Evolutionary conservation across 2,888 invertebrate genomes (phyloP), one percentile per base, ranked within the genome.

Genomic region (Dascillus cervinus): DNA sequence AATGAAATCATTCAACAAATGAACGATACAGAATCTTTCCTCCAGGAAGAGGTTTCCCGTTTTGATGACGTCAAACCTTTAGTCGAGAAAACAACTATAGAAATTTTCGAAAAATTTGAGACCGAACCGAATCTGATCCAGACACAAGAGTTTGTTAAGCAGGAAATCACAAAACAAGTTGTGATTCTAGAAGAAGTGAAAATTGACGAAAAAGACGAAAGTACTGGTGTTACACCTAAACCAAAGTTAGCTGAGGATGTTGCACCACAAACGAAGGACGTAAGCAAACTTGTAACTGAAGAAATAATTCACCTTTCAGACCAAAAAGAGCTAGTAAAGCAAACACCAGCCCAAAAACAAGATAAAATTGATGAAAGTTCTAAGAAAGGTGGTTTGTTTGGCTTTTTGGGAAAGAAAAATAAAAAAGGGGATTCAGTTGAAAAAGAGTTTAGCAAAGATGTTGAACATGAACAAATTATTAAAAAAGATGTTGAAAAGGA

Each of bases 331-430:
- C 27, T 22, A 29, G 24, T 26, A 31, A 34, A 21, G 6, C 13
- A 2, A 22, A 37, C 10, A 11, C 3, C 13, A n/a, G 22, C 13
- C 11, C 28, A 32, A 37, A 19, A 31, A 27, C 11, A 29, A 15
- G 29, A 38, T 9, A 22, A 28, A 26, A 13, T 3, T 26, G 34
- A 42, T 25, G 26, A 43, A 35, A n/a, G 11, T 3, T 26, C 21
- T 4, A 39, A 39, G 21, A 37, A 37, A 19, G 34, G 34, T 8
- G 50, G 51, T 24, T 27, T 56, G 2, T 50, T 53, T 29, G 50
- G 52, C 6, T 14, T 55, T 9, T 56, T 56, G 37, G 40, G 46
- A 4, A 56, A 55, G 31, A 54, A 52, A 31, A 45, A 46, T 19
- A 51, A 52, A 4, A 41, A 46, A 12, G 49, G 51, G 3, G 39